Conservation (phyloP, 2,113 vertebrate genomes). For the Bambusicola thoracicus region DNA sequence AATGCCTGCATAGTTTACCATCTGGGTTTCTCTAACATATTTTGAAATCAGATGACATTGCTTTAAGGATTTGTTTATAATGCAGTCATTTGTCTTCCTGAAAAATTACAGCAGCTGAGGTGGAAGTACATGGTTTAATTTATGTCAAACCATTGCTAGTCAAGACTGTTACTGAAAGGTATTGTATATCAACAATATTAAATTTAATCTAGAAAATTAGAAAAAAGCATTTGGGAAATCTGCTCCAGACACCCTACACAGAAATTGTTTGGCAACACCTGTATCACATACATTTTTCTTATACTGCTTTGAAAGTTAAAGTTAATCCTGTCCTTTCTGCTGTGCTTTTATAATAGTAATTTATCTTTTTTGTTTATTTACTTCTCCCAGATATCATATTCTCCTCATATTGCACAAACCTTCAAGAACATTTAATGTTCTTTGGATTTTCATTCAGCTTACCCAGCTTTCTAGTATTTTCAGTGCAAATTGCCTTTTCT, state of each 20-base stretch:
- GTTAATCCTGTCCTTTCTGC: background rate
- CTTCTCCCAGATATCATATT: background rate
- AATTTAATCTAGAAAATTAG: slow-evolving; percentile 46
- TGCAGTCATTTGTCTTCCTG: background rate
- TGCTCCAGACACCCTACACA: background rate
- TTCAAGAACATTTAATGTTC: background rate
- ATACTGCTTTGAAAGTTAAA: background rate
- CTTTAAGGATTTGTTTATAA: background rate
- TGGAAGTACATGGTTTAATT: slow-evolving; percentile 22
- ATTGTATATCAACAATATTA: background rate
- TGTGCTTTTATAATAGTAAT: background rate
- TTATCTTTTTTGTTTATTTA: background rate
- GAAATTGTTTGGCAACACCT: background rate
- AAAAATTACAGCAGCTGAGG: background rate
- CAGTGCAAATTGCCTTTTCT: background rate
- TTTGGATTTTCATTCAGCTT: background rate
- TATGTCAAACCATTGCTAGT: slow-evolving; percentile 17
- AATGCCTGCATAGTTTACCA: background rate
- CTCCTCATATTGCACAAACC: background rate
- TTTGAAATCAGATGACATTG: background rate
- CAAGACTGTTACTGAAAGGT: background rate
- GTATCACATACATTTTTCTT: background rate
- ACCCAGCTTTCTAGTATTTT: background rate
- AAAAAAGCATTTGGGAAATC: slow-evolving; percentile 11
- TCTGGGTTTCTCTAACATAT: background rate